Base-by-base conservation (phyloP, 2,797 vertebrate genomes). In the Telmatherina bonti region DNA sequence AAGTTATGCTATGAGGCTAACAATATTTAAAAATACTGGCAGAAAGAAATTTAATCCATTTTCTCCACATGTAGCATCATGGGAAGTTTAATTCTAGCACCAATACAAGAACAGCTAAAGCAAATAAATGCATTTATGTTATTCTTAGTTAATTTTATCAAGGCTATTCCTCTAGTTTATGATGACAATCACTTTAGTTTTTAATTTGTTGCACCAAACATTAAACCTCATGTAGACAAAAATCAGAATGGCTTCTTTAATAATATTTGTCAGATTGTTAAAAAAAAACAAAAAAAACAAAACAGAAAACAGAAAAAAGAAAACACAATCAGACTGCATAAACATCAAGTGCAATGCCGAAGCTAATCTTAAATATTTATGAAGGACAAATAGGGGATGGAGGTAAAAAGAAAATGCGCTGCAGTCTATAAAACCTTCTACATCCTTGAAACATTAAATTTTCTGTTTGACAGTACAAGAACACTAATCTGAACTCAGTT, bases 291-390 rank as follows among this genome's bases (percentile, higher is more conserved):
- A 7, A 64, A 53, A 38, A 10, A 20, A 31, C 30, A 30, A n/a
- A n/a, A n/a, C n/a, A n/a, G n/a, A n/a, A n/a, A n/a, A n/a, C n/a
- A n/a, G n/a, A 7, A 29, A 31, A 16, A 15, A 68, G 47, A 35
- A 63, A 72, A 65, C 31, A 26, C 64, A 70, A 45, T 7, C 18
- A 66, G 61, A 68, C 74, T 77, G 63, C 57, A 78, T 81, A 61
- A 88, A 82, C 66, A 81, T 52, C 47, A 67, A 57, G 20, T 52
- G 70, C 26, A 29, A 27, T 65, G 61, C 51, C 73, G 30, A 73
- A 80, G 69, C 36, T 78, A 31, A 66, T 49, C 45, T 84, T 78
- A 82, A 85, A 85, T 82, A 88, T 90, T 85, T 68, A 89, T 85
- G 82, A 74, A 77, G 24, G 47, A 73, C 62, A 79, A 70, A 74